A percentile compares a stretch with the other conserved stretches of the same genome.
Conservation (phyloP, 2,113 vertebrate genomes). For the Murina feae region DNA sequence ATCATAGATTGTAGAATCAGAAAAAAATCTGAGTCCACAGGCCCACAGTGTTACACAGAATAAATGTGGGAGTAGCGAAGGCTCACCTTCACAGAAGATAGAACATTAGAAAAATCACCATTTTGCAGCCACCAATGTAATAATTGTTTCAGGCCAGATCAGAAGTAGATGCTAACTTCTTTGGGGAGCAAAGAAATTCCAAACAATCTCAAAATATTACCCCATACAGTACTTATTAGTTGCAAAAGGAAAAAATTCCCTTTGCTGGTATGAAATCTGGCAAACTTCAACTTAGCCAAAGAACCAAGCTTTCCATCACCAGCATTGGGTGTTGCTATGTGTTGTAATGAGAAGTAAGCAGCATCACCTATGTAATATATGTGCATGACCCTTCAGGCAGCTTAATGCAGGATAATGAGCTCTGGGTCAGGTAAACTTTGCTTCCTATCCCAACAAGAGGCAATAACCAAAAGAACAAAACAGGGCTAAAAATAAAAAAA, state of each 20-base stretch:
- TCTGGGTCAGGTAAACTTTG: not conserved
- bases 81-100: not conserved
- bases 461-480: slow-evolving; percentile 14
- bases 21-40: not conserved
- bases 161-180: not conserved
- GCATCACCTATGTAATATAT: not conserved
- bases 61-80: not conserved
- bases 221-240: not conserved
- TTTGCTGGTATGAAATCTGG: not conserved
- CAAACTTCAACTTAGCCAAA: slow-evolving; percentile 12
- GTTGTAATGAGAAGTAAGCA: not conserved
- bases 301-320: not conserved
- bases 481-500: too few relatives aligned
- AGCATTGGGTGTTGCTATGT: not conserved
- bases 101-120: not conserved
- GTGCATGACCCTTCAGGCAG: not conserved
- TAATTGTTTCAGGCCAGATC: not conserved
- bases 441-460: not conserved
- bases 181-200: not conserved
- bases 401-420: not conserved
- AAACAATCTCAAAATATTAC: not conserved
- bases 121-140: not conserved
- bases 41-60: not conserved
- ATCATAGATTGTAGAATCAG: not conserved
- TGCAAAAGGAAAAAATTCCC: not conserved